Evolutionary conservation across 2,797 vertebrate genomes (phyloP).

Genomic region (Clarias fuscus): DNA sequence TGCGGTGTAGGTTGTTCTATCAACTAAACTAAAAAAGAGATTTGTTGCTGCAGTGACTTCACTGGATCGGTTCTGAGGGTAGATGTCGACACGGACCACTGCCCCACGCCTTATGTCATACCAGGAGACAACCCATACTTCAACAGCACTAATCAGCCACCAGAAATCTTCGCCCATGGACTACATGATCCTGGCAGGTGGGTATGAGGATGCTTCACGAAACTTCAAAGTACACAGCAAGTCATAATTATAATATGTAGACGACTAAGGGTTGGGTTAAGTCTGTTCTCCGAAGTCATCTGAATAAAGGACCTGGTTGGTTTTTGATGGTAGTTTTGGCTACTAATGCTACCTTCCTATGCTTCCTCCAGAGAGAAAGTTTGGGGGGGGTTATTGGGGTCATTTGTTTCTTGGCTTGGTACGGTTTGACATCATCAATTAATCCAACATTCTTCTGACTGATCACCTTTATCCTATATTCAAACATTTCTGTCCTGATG

Average conservation of each 20-base stretch:
- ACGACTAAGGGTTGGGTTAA: neutral
- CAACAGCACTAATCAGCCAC: conserved; percentile 98
- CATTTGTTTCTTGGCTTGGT: neutral
- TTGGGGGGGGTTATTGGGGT: neutral
- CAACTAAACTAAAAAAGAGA: conserved; percentile 35
- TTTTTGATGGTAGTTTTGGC: neutral
- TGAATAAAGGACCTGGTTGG: neutral
- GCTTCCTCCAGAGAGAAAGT: neutral
- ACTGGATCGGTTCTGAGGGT: conserved; percentile 94
- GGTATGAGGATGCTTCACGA: conserved; percentile 52
- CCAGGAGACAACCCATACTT: conserved; percentile 95
- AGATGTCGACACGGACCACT: conserved; percentile 89
- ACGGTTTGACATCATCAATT: neutral
- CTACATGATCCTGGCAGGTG: conserved; percentile 98
- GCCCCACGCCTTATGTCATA: conserved; percentile 86
- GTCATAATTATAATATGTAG: neutral
- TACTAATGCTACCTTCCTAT: neutral
- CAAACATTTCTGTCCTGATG: neutral
- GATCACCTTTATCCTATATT: neutral
- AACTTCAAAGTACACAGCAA: neutral
- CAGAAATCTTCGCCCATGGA: conserved; percentile 96
- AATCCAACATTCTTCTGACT: neutral
- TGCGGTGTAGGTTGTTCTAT: conserved; percentile 11
- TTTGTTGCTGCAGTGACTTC: conserved; percentile 84
- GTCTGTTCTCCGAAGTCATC: neutral